These are phyloP conservation scores for Meriones psammophilus DNA, from an alignment of 2,797 vertebrate species.

Conservation along the genomic window DNA sequence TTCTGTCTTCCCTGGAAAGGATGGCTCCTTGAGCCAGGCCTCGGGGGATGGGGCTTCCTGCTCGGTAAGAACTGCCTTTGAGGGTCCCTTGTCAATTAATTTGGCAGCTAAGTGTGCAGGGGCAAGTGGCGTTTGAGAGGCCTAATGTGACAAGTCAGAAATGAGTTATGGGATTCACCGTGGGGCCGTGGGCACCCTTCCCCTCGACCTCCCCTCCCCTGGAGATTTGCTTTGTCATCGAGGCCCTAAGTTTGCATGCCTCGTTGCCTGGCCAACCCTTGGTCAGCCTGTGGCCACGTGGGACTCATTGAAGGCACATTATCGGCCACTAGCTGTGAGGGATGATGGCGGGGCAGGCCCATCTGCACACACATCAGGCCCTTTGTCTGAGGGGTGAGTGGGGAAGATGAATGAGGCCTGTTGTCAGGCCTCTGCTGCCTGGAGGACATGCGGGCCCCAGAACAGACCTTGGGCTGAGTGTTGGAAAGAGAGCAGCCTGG, in stretches of 20 bases:
- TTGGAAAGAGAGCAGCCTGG: background rate
- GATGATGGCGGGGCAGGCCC: constrained; percentile 85
- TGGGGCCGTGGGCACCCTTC: background rate
- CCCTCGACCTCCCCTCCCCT: background rate
- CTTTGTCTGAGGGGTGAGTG: constrained; percentile 85
- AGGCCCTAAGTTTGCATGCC: constrained; percentile 66
- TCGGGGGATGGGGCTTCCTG: constrained; percentile 2
- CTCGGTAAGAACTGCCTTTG: constrained; percentile 54
- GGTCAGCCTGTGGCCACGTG: constrained; percentile 83
- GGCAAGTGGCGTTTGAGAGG: constrained; percentile 85
- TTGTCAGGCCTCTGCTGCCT: constrained; percentile 77
- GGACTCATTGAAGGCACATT: constrained; percentile 86
- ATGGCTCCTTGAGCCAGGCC: constrained; percentile 26
- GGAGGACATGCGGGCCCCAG: constrained; percentile 79
- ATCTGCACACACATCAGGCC: constrained; percentile 87
- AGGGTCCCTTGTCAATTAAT: constrained; percentile 82
- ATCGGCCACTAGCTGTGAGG: constrained; percentile 82
- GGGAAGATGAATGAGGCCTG: constrained; percentile 87
- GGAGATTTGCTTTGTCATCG: constrained; percentile 66
- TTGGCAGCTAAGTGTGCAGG: constrained; percentile 84
- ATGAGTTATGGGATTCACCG: constrained; percentile 83
- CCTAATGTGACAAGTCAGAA: constrained; percentile 84
- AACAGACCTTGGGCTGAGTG: constrained; percentile 65
- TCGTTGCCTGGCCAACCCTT: constrained; percentile 75
- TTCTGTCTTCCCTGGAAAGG: constrained; percentile 10